Base-by-base conservation (phyloP, 2,797 vertebrate species). In the Cheirogaleus major region DNA sequence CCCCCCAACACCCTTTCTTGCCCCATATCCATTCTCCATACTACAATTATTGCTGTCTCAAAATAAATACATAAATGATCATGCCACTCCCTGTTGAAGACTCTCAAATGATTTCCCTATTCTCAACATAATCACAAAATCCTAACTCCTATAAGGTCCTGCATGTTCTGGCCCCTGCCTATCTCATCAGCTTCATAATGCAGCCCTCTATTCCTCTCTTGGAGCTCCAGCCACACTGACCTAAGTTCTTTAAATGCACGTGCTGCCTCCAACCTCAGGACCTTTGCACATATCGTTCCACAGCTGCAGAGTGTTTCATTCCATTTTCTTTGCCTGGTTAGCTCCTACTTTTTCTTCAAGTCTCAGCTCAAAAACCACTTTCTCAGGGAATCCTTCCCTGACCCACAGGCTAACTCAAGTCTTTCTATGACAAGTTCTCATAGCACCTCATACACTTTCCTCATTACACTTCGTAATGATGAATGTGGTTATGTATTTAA, bases 321-420 rank as follows among this genome's bases (percentile, higher is more conserved):
- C 59, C 57, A 61, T 50, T 59, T 69, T 81, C 94, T 93, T 95
- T 81, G 55, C 59, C 72, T 89, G 45, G 14, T 70, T 65, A 91
- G 63, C 1, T 63, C 35, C 43, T 87, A 48, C 23, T 87, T 82
- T 69, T 23, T 48, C 38, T 75, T 88, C 59, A 57, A 75, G 30
- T 88, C 45, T 88, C 55, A 88, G 30, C 32, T 89, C 57, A 84
- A 70, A 94, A 90, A 48, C n/a, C 35, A 61, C 18, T 52, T 83
- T 91, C 48, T 89, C 89, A 30, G 38, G 67, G 70, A 85, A 72
- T 11, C 32, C 17, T 95, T 69, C 43, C 41, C 65, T 89, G 73
- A 93, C 8, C 61, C 61, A 57, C 1, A 45, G 12, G 50, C 73
- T 73, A 57, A 80, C 79, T 76, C 38, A 83, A 57, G 20, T 45